A percentile compares a stretch with the other conserved stretches of the same genome.
Evolutionary conservation across 1,140 invertebrate genomes (phyloP).

Genomic region (Sinella curviseta): DNA sequence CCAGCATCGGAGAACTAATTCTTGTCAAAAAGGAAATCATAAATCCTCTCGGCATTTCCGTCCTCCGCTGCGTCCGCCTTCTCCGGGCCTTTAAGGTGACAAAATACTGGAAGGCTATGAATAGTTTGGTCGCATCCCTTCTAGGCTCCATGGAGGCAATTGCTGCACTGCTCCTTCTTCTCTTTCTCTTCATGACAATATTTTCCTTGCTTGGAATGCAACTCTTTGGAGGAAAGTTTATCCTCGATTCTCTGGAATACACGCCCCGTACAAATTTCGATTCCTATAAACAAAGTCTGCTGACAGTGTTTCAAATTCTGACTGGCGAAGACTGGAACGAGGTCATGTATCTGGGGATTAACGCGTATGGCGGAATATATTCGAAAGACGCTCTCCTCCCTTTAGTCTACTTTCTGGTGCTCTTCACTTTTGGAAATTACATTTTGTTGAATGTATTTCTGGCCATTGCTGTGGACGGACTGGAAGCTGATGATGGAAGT

Average conservation of each 20-base stretch:
- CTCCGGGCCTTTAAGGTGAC: conserved; percentile 65
- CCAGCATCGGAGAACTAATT: conserved; percentile 66
- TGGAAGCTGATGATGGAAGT: conserved; percentile 99
- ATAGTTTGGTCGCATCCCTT: conserved; percentile 66
- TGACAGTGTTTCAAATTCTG: conserved; percentile 83
- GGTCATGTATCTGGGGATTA: conserved; percentile 98
- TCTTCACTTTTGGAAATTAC: conserved; percentile 99
- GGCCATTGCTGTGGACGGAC: conserved; percentile 99
- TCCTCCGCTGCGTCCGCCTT: conserved; percentile 64
- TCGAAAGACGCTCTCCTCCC: conserved; percentile 92
- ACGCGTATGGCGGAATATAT: conserved; percentile 82
- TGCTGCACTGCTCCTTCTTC: conserved; percentile 66
- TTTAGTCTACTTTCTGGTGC: conserved; percentile 96
- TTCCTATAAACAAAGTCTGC: conserved; percentile 65
- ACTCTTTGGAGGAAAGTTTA: conserved; percentile 48
- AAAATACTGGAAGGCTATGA: conserved; percentile 64
- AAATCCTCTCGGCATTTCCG: conserved; percentile 67
- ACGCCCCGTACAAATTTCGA: conserved; percentile 67
- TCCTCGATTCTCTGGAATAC: not conserved
- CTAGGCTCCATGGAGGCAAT: conserved; percentile 68
- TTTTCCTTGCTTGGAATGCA: conserved; percentile 65
- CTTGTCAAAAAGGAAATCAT: conserved; percentile 55
- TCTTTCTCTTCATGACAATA: conserved; percentile 72
- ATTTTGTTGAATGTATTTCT: conserved; percentile 99
- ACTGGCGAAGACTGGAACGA: conserved; percentile 99